Evolutionary conservation across 1,140 invertebrate genomes (phyloP), one percentile per base, ranked within the genome.

Genomic region (Bombus affinis): DNA sequence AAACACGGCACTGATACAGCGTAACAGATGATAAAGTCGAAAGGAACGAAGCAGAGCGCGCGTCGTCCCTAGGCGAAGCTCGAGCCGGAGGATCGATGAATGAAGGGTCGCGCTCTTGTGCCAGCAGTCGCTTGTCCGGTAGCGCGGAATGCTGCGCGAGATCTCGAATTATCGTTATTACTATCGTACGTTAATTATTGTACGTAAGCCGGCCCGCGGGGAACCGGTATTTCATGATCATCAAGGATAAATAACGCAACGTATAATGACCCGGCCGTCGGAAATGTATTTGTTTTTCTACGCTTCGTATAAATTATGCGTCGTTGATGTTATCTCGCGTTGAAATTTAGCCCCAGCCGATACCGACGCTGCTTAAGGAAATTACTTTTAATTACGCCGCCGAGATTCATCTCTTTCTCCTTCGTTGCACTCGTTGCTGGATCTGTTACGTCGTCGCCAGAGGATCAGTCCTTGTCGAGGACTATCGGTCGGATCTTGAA

Each of bases 151-250:
- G 89, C 89, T 82, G 88, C 59, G 88, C 89, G 83, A 85, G 82
- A 88, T 90, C 89, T 80, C 89, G 88, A 90, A 90, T 90, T 90
- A 90, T 90, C 89, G 89, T 90, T 90, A 90, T 90, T 90, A 87
- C 89, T 90, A 90, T 90, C 89, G 89, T 90, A 90, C 88, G 88
- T 90, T 90, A 90, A 90, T 90, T 90, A 90, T 90, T 90, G 89
- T 90, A 87, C 86, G 86, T 78, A 82, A 66, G 86, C 80, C 86
- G 82, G 71, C 65, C 86, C 86, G 86, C 73, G 76, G 83, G 83
- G 79, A 90, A 90, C 89, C 89, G 89, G 89, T 90, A 90, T 90
- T 90, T 90, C 88, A 90, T 90, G 89, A 90, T 90, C 89, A 90
- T 90, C 89, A 87, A 89, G 89, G 87, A 90, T 90, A 90, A 90